Evolutionary conservation across 2,888 invertebrate genomes (phyloP).

Genomic region (Masnerella sp.): DNA sequence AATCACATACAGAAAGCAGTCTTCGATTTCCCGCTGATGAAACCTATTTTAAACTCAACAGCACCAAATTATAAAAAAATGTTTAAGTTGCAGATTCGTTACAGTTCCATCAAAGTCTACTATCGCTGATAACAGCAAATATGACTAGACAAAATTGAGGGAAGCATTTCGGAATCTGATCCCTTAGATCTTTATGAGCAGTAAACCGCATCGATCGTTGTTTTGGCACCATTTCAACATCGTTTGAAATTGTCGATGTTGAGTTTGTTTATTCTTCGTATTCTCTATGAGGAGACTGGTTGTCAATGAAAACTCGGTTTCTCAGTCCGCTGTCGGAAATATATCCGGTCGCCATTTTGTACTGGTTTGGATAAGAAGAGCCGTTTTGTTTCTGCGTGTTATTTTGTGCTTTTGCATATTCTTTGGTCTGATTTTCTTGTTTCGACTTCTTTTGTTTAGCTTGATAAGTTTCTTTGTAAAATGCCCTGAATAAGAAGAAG

Average conservation of each 20-base stretch:
- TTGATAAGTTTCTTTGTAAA: slow-evolving; percentile 89
- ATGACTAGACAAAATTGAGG: slow-evolving; percentile 47
- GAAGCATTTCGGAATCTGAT: slow-evolving; percentile 31
- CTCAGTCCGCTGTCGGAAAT: slow-evolving; percentile 78
- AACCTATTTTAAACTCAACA: slow-evolving; percentile 2
- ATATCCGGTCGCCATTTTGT: slow-evolving; percentile 79
- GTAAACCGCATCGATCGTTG: too few relatives aligned
- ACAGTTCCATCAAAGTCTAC: slow-evolving; percentile 33
- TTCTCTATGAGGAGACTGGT: slow-evolving; percentile 54
- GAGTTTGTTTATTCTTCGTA: slow-evolving; percentile 20
- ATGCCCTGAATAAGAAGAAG: slow-evolving; percentile 94
- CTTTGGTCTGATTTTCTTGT: slow-evolving; percentile 50
- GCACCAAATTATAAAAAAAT: slow-evolving; percentile 7
- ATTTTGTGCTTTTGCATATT: slow-evolving; percentile 55
- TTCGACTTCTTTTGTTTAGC: slow-evolving; percentile 74
- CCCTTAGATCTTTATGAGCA: neutral
- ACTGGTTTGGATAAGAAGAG: slow-evolving; percentile 76
- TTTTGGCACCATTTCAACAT: slow-evolving; percentile 37
- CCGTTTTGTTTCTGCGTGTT: slow-evolving; percentile 62
- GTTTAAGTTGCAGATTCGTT: slow-evolving; percentile 16
- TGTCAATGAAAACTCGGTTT: slow-evolving; percentile 79
- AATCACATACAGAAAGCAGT: neutral
- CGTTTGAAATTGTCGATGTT: slow-evolving; percentile 1
- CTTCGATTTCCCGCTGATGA: neutral
- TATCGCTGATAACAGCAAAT: slow-evolving; percentile 8